Evolutionary conservation across 2,888 invertebrate genomes (phyloP).

Genomic region (Trichacis sp.): DNA sequence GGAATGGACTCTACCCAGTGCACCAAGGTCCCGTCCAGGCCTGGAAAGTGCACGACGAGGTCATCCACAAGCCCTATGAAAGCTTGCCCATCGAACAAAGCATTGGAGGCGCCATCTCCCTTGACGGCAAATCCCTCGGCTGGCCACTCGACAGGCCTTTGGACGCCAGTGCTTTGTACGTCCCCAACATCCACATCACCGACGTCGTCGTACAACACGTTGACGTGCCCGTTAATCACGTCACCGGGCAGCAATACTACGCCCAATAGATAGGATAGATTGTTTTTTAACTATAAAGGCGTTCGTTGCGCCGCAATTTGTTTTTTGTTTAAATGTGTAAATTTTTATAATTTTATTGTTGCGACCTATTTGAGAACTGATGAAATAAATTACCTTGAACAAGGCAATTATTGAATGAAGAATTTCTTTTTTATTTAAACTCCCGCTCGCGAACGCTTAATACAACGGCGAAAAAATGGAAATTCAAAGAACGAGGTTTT

Average conservation of each 20-base stretch:
- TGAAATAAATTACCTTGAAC: neutral
- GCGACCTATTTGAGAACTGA: neutral
- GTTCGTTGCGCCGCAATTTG: neutral
- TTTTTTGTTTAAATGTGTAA: neutral
- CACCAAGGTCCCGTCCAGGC: constrained; percentile 37
- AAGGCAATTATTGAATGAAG: neutral
- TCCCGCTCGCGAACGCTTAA: too few relatives aligned
- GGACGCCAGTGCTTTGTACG: constrained; percentile 59
- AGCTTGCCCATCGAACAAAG: constrained; percentile 53
- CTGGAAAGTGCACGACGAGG: constrained; percentile 47
- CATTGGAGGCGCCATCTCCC: constrained; percentile 65
- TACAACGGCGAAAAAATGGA: too few relatives aligned
- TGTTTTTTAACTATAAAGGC: neutral
- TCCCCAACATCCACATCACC: constrained; percentile 70
- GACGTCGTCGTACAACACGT: constrained; percentile 73
- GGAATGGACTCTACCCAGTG: constrained; percentile 51
- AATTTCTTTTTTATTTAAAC: too few relatives aligned
- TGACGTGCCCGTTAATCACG: constrained; percentile 54
- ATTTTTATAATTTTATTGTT: neutral
- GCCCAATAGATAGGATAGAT: constrained; percentile 32
- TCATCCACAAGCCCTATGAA: constrained; percentile 55
- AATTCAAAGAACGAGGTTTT: too few relatives aligned
- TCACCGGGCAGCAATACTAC: constrained; percentile 40
- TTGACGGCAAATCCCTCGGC: constrained; percentile 71
- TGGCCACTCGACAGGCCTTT: constrained; percentile 74